phyloP scores from a whole-genome alignment of 1,140 invertebrate genomes.

The Bombus balteatus region DNA sequence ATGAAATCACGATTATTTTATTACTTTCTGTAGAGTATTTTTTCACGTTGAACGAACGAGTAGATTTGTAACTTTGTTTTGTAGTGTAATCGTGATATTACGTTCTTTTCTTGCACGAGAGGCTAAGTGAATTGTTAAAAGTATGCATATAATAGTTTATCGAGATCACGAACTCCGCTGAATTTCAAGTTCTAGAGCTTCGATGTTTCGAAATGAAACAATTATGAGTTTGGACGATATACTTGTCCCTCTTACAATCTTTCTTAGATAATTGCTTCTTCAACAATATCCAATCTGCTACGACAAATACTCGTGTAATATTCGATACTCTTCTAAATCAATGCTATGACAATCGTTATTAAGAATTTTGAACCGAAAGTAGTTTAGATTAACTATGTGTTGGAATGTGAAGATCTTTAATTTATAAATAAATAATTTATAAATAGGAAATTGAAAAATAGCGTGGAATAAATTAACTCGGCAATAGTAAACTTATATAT shows the following conservation, averaged over 20 bases:
- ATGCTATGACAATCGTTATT: too few relatives aligned
- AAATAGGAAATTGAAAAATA: background rate
- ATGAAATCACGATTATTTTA: background rate
- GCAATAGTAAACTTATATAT: background rate
- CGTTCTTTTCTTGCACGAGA: background rate
- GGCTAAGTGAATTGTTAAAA: background rate
- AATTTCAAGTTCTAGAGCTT: background rate
- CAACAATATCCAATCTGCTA: background rate
- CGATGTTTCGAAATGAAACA: background rate
- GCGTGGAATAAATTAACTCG: background rate
- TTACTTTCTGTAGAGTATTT: too few relatives aligned
- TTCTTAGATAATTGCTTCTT: background rate
- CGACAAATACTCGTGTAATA: too few relatives aligned
- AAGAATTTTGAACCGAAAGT: background rate
- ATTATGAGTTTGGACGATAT: background rate
- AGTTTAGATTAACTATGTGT: background rate
- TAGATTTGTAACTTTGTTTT: background rate
- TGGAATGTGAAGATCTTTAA: background rate
- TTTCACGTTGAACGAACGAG: background rate
- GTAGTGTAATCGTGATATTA: background rate
- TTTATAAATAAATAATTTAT: background rate
- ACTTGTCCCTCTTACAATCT: background rate
- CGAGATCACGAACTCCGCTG: background rate
- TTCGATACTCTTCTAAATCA: too few relatives aligned
- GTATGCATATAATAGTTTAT: background rate